Evolutionary conservation across 2,113 vertebrate species (phyloP).

Genomic region (Pseudolaguvia tuberculata): DNA sequence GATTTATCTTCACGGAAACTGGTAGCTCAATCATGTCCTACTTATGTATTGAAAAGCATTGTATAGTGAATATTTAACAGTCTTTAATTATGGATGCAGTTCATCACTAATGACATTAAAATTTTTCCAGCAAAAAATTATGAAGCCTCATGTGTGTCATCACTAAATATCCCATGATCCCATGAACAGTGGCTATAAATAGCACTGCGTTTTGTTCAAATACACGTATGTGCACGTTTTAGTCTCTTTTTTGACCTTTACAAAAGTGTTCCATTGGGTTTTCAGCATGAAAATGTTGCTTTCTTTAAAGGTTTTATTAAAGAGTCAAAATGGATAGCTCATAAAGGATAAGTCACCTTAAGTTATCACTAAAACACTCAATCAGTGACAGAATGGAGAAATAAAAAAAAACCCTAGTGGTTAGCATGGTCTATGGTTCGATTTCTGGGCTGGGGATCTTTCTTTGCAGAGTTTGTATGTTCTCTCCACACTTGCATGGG

Average conservation of each 20-base stretch:
- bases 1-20: constrained; percentile 17
- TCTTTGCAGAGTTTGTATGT: too few species aligned
- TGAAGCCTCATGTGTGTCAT: constrained; percentile 23
- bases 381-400: too few species aligned
- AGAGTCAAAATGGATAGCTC: background rate
- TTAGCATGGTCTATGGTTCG: too few species aligned
- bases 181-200: constrained; percentile 23
- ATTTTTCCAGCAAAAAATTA: constrained; percentile 31
- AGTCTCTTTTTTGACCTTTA: background rate
- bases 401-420: too few species aligned
- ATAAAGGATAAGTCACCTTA: too few species aligned
- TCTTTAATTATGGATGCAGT: constrained; percentile 41
- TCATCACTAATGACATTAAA: constrained; percentile 43
- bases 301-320: background rate
- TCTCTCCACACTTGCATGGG: too few species aligned
- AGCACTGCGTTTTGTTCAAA: constrained; percentile 26
- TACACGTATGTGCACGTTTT: constrained; percentile 27
- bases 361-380: too few species aligned
- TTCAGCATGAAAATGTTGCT: background rate
- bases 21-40: constrained; percentile 21
- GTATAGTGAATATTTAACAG: constrained; percentile 43
- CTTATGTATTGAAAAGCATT: constrained; percentile 33
- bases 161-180: constrained; percentile 9
- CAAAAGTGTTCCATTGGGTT: background rate
- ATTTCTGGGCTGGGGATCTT: too few species aligned